Conservation (phyloP, 2,797 vertebrate genomes). For the Poliocrania exsul region DNA sequence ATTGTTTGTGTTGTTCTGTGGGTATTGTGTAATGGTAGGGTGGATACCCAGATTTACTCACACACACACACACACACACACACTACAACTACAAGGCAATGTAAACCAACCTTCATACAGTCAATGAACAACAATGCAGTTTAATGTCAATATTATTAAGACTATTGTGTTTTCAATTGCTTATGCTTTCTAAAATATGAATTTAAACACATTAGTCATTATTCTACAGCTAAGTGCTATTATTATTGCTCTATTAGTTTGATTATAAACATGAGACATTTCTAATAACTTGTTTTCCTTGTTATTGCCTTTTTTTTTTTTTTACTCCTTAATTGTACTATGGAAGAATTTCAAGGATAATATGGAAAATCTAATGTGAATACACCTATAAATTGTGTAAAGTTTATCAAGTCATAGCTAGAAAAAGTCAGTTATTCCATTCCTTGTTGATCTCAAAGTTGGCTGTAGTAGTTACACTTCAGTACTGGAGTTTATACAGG, state of each 20-base stretch:
- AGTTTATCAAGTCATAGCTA: background rate
- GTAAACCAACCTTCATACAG: background rate
- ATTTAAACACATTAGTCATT: background rate
- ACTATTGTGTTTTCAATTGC: background rate
- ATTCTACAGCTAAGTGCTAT: background rate
- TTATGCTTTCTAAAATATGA: background rate
- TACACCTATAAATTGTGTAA: background rate
- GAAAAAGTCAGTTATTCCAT: background rate
- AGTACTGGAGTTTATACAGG: background rate
- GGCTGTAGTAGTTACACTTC: background rate
- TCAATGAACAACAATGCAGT: background rate
- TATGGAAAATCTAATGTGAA: background rate
- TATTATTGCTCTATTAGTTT: background rate
- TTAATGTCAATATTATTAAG: background rate
- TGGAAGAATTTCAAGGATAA: background rate
- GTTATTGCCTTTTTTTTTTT: background rate
- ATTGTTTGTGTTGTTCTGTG: background rate
- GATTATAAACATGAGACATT: background rate
- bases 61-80: too few species aligned
- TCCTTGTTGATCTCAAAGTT: background rate
- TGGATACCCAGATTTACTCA: rapidly evolving
- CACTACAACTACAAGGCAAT: background rate
- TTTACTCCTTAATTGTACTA: background rate
- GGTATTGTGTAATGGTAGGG: background rate
- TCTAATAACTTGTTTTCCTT: background rate